phyloP scores from a whole-genome alignment of 2,888 invertebrate genomes.

The Eristalis arbustorum region DNA sequence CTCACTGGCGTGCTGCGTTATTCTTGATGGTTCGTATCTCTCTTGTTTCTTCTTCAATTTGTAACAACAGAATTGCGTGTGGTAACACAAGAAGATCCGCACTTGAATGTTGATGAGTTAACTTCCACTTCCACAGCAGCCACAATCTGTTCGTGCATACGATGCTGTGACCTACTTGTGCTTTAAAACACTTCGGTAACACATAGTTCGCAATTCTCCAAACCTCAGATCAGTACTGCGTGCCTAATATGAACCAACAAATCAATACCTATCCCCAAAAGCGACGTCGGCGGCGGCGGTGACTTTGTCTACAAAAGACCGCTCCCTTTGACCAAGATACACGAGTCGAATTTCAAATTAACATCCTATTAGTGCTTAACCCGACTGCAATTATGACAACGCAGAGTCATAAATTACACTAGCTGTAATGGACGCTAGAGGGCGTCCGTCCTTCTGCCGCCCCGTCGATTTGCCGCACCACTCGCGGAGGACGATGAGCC shows the following conservation, averaged over 20 bases:
- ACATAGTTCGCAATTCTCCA: not conserved
- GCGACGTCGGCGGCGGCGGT: not conserved
- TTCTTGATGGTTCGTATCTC: too few species aligned
- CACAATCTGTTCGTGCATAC: not conserved
- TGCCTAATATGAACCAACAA: not conserved
- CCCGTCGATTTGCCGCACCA: not conserved
- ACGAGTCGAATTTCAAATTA: slow-evolving; percentile 53
- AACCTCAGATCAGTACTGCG: not conserved
- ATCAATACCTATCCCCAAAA: slow-evolving; percentile 17
- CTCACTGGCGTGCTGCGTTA: too few species aligned
- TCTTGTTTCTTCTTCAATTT: too few species aligned
- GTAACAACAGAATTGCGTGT: not conserved
- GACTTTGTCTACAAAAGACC: not conserved
- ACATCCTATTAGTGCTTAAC: slow-evolving; percentile 68
- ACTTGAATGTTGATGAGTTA: not conserved
- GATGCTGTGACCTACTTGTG: not conserved
- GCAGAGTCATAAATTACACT: slow-evolving; percentile 55
- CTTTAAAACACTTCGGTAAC: not conserved
- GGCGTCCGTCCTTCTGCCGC: slow-evolving; percentile 50
- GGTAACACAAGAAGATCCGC: not conserved
- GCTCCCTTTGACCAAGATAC: slow-evolving; percentile 31
- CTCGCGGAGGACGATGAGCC: not conserved
- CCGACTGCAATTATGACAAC: slow-evolving; percentile 66
- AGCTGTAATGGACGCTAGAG: slow-evolving; percentile 53
- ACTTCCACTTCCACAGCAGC: not conserved